Evolutionary conservation across 2,113 vertebrate genomes (phyloP).

Genomic region (Nibea coibor): DNA sequence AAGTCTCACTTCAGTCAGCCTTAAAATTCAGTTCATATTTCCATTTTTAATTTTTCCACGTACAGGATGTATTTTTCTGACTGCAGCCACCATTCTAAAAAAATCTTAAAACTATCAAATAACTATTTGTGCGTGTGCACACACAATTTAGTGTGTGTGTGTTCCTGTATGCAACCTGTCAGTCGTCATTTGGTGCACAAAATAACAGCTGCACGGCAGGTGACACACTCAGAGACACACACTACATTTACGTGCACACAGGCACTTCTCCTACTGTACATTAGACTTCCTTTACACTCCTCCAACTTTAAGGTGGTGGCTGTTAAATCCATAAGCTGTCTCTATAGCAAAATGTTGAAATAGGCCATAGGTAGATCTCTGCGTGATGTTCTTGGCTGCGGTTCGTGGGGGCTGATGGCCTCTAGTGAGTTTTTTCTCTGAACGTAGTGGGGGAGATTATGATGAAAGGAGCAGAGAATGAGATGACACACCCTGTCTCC

Average conservation of each 20-base stretch:
- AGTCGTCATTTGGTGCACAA: constrained; percentile 28
- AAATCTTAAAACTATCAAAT: background rate
- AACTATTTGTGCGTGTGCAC: background rate
- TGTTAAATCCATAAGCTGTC: constrained; percentile 50
- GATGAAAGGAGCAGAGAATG: constrained; percentile 82
- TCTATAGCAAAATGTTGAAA: constrained; percentile 51
- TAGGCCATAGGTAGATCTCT: constrained; percentile 74
- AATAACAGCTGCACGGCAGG: constrained; percentile 52
- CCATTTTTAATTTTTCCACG: background rate
- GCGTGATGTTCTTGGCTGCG: constrained; percentile 58
- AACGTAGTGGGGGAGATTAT: constrained; percentile 73
- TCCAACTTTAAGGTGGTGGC: constrained; percentile 25
- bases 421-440: constrained; percentile 73
- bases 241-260: background rate
- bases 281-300: constrained; percentile 29
- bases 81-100: background rate
- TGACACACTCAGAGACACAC: constrained; percentile 23
- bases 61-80: background rate
- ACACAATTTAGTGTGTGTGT: background rate
- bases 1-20: background rate
- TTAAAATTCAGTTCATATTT: too few species aligned
- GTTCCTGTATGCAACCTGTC: constrained; percentile 28
- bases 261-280: constrained; percentile 3
- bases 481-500: constrained; percentile 84
- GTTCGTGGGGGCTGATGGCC: constrained; percentile 67